Evolutionary conservation across 2,888 invertebrate genomes (phyloP).

Genomic region (Cylloceria caligata): DNA sequence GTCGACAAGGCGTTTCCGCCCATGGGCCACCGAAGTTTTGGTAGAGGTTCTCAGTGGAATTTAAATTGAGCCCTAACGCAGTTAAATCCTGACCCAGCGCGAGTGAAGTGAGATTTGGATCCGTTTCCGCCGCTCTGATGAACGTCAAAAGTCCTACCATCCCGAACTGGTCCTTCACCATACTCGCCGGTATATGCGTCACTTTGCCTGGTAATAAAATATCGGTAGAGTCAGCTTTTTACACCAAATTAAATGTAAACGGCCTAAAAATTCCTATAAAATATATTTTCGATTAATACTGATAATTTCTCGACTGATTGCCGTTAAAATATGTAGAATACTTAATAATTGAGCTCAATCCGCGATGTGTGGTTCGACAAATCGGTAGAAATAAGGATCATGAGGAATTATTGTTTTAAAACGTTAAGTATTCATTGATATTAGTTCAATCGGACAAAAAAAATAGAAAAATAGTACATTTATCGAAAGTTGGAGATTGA

Average conservation of each 20-base stretch:
- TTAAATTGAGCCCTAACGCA: constrained; percentile 98
- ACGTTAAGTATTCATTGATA: too few relatives aligned
- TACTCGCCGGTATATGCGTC: constrained; percentile 98
- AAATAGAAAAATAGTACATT: too few relatives aligned
- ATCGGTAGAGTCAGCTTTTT: not conserved
- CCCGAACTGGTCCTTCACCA: constrained; percentile 99
- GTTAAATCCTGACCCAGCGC: constrained; percentile 99
- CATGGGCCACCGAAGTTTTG: constrained; percentile 99
- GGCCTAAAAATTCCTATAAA: not conserved
- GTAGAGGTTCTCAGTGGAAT: constrained; percentile 98
- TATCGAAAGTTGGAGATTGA: too few relatives aligned
- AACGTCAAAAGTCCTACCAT: constrained; percentile 99
- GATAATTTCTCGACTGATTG: not conserved
- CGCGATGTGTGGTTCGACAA: too few relatives aligned
- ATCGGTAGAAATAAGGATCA: too few relatives aligned
- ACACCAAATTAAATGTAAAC: not conserved
- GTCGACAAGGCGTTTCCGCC: constrained; percentile 98
- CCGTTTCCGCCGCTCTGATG: constrained; percentile 98
- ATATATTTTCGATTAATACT: not conserved
- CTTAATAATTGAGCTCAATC: too few relatives aligned
- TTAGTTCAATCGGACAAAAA: too few relatives aligned
- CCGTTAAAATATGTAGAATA: not conserved
- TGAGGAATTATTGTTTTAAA: too few relatives aligned
- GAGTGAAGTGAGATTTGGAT: constrained; percentile 97
- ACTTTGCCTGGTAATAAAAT: constrained; percentile 91